Evolutionary conservation across 2,888 invertebrate species (phyloP), one percentile per base, ranked within the genome.

Genomic region (Sesia apiformis): DNA sequence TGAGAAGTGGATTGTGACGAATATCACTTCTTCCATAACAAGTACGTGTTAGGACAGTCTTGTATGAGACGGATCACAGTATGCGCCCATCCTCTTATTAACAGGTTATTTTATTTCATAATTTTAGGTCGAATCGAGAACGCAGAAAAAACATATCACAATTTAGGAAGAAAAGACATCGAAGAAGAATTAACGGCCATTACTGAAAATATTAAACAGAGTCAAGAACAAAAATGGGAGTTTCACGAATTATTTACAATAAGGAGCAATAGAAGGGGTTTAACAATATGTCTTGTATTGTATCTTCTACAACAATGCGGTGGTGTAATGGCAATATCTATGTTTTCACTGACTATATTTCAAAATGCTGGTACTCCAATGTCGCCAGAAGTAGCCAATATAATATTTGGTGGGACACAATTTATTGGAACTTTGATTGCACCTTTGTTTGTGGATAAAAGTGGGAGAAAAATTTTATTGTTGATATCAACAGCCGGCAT

Each of bases 141-240:
- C 4, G 43, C 43, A 7, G 8, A 43, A 8, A 43, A 8, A 8
- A n/a, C 43, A n/a, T 43, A n/a, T n/a, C 4, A 43, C 4, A 49
- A 40, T 40, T 49, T 55, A n/a, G 55, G 55, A 5, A 40, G 55
- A 42, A 39, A 49, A 8, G 52, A 55, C 8, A 52, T 52, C 5
- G 52, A 55, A 38, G 38, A 40, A 49, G 52, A 52, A 55, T 39
- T 55, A 6, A 49, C 52, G n/a, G 40, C n/a, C 40, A 55, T 52
- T 39, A 8, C 42, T 23, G 52, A 40, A 40, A 52, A n/a, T 39
- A 52, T 52, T 43, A 43, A 43, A 43, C 7, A 43, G 43, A 4
- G 43, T n/a, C 43, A 43, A 43, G 43, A 43, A 8, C 2, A 43
- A n/a, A 43, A 7, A 4, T n/a, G n/a, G 8, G 43, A 8, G 2